Evolutionary conservation across 1,140 invertebrate genomes (phyloP), one percentile per base, ranked within the genome.

Genomic region (Alviniconcha marisindica): DNA sequence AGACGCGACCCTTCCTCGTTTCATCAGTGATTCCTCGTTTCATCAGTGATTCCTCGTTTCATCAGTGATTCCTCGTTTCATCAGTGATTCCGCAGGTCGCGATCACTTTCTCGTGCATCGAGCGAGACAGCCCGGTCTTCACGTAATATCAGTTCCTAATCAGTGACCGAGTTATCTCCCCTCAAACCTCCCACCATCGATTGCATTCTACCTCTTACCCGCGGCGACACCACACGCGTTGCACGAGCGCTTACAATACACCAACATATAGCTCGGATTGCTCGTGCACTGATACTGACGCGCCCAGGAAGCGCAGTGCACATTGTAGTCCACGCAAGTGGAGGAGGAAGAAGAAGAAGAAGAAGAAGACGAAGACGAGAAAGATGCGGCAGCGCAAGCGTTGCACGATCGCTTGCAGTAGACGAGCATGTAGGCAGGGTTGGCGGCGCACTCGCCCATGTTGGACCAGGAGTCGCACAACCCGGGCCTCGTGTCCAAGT

Each of bases 381-480:
- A 2, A 24, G 40, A 51, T 24, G 24, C 14, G 42, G 40, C 60
- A 0, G 77, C 73, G 83, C 90, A 91, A 12, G 84, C 38, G 28
- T 84, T 78, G 74, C 90, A 91, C 0, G 88, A 81, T 66, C 86
- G 87, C 51, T 74, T 82, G 83, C 90, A 91, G 38, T 87, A 84
- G 14, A 44, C 66, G 2, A 73, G 60, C 90, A 91, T 91, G 77
- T 86, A 91, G 28, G 74, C 77, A 0, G 81, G 69, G 60, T 91
- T 90, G 38, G 69, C 66, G 2, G 86, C 77, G 78, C 90, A 91
- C 77, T 90, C 87, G 0, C 88, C 88, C 14, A 85, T 79, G 0
- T 82, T 74, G 7, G 87, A 85, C 89, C 89, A 91, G 0, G 85
- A 77, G 36, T 84, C 48, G 81, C 90, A 91, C 51, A 63, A 14